Evolutionary conservation across 2,888 invertebrate species (phyloP).

Genomic region (Lasius platythorax): DNA sequence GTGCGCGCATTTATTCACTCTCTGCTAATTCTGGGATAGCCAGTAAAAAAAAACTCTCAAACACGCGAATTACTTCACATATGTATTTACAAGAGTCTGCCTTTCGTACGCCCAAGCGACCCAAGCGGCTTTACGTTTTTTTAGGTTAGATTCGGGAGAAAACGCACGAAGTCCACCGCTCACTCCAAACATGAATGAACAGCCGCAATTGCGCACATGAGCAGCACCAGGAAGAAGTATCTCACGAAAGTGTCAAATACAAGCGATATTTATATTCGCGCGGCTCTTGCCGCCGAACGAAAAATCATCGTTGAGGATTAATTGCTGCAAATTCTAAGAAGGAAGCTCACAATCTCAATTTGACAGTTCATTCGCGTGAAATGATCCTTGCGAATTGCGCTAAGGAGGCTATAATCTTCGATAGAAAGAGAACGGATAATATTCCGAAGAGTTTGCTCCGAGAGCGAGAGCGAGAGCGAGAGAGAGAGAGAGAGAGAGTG

Average conservation of each 20-base stretch:
- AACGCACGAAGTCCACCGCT: neutral
- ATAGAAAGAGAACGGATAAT: neutral
- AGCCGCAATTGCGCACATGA: neutral
- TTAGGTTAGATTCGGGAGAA: conserved; percentile 6
- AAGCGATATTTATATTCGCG: neutral
- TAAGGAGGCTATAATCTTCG: neutral
- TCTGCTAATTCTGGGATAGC: neutral
- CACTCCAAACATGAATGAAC: neutral
- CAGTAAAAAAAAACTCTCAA: neutral
- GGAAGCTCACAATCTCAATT: neutral
- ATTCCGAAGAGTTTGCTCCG: neutral
- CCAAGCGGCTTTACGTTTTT: neutral
- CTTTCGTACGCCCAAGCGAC: neutral
- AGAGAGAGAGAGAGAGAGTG: neutral
- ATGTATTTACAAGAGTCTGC: neutral
- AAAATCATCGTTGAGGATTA: neutral
- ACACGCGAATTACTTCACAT: neutral
- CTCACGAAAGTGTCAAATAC: neutral
- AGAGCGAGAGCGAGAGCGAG: too few relatives aligned
- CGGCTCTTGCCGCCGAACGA: neutral
- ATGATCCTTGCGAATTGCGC: neutral
- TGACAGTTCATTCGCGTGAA: neutral
- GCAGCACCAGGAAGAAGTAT: neutral
- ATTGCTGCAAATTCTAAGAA: neutral
- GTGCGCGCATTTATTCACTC: neutral